These are phyloP conservation scores for Romanogobio albipinnatus DNA, from an alignment of 2,113 vertebrate genomes.

Conservation along the genomic window DNA sequence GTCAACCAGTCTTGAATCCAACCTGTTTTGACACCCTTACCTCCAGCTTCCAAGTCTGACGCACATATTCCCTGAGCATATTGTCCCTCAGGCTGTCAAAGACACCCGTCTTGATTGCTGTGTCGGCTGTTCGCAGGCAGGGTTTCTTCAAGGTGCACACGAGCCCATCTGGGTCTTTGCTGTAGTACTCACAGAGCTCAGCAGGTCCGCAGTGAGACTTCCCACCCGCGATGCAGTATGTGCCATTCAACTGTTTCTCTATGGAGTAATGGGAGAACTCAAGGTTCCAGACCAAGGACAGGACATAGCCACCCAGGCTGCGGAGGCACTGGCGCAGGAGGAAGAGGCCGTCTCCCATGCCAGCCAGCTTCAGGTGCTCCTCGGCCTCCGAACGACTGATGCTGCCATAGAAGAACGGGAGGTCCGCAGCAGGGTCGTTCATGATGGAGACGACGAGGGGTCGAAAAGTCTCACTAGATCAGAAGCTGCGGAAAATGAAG, in stretches of 20 bases:
- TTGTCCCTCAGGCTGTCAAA: conserved; percentile 90
- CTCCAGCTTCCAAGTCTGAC: conserved; percentile 93
- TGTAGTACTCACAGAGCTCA: conserved; percentile 94
- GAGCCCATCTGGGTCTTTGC: conserved; percentile 89
- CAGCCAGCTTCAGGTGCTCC: conserved; percentile 90
- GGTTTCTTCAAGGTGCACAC: conserved; percentile 86
- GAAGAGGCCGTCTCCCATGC: conserved; percentile 92
- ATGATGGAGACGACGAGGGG: conserved; percentile 67
- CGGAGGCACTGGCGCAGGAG: conserved; percentile 92
- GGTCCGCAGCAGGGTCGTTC: conserved; percentile 86
- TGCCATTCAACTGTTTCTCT: conserved; percentile 93
- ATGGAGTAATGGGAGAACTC: conserved; percentile 91
- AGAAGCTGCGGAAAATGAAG: not conserved
- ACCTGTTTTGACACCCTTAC: conserved; percentile 68
- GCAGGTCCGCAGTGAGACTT: conserved; percentile 91
- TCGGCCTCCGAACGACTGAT: conserved; percentile 89
- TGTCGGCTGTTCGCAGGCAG: conserved; percentile 82
- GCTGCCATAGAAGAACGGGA: conserved; percentile 96
- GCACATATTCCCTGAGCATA: conserved; percentile 93
- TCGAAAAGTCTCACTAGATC: conserved; percentile 10
- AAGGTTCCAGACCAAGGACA: conserved; percentile 86
- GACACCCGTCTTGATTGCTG: conserved; percentile 77
- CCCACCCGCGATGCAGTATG: conserved; percentile 87
- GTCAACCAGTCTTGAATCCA: not conserved
- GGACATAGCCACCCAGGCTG: conserved; percentile 92